These are phyloP conservation scores for Plagiodera versicolora DNA, from an alignment of 2,888 invertebrate species.

Conservation along the genomic window DNA sequence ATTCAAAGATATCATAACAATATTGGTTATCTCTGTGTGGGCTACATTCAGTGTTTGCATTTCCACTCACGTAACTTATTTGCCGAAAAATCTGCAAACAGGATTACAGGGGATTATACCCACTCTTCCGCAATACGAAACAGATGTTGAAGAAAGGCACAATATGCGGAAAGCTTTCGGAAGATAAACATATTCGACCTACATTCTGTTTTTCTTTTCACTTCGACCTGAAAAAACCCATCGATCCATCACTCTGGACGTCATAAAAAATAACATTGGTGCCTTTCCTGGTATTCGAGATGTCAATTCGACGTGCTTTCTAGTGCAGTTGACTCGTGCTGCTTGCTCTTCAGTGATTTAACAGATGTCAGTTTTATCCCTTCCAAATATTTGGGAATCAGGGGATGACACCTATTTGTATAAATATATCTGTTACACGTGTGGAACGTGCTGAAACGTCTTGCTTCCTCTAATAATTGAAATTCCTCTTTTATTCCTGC, in stretches of 20 bases:
- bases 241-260: constrained; percentile 1
- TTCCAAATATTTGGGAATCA: not conserved
- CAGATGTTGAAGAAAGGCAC: constrained; percentile 12
- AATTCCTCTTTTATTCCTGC: too few relatives aligned
- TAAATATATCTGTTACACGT: constrained; percentile 2
- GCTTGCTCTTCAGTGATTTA: constrained; percentile 9
- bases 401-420: not conserved
- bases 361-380: constrained; percentile 7
- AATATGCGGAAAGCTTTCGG: not conserved
- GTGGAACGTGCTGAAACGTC: constrained; percentile 1
- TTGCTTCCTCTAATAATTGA: not conserved
- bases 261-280: not conserved
- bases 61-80: constrained; percentile 27
- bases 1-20: not conserved
- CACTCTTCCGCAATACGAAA: constrained; percentile 23
- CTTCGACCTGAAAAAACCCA: not conserved
- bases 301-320: not conserved
- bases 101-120: constrained; percentile 37
- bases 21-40: constrained; percentile 29
- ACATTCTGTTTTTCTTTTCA: constrained; percentile 2
- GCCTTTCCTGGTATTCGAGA: not conserved
- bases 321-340: constrained; percentile 11
- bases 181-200: constrained; percentile 6
- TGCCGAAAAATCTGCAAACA: constrained; percentile 38
- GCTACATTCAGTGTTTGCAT: constrained; percentile 34